These are phyloP conservation scores for Rhagonycha fulva DNA, from an alignment of 2,888 invertebrate species.

Conservation along the genomic window DNA sequence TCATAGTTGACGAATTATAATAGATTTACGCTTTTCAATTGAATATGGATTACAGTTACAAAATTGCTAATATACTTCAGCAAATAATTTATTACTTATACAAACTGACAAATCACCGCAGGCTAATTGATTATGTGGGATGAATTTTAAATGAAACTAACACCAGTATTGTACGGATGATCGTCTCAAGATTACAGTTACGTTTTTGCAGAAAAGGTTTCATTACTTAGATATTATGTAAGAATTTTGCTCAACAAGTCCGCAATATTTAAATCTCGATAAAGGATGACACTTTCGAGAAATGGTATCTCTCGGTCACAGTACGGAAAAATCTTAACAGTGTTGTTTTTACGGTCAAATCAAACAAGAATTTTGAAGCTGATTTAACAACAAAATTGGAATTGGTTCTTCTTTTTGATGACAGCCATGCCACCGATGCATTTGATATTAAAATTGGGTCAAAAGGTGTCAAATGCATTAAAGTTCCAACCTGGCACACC, in stretches of 20 bases:
- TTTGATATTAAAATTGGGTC: background rate
- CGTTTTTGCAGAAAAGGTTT: background rate
- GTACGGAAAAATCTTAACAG: no score
- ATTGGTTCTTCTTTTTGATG: no score
- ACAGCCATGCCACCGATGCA: no score
- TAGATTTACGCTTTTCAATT: slow-evolving; percentile 9
- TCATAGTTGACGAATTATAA: slow-evolving; percentile 19
- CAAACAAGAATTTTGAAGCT: no score
- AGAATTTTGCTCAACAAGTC: background rate
- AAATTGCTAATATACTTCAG: background rate
- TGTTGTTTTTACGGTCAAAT: no score
- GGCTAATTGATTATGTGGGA: background rate
- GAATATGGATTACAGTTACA: background rate
- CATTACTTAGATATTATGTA: background rate
- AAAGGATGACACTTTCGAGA: background rate
- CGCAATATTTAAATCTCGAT: background rate
- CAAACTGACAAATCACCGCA: background rate
- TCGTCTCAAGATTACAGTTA: background rate
- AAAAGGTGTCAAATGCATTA: background rate
- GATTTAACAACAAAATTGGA: no score
- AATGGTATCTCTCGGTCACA: no score
- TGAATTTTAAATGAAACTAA: background rate
- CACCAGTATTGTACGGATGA: background rate
- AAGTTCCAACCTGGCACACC: background rate
- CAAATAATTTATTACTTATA: background rate